These are phyloP conservation scores for Steinernema hermaphroditum DNA, from an alignment of 2,888 invertebrate genomes.

Conservation along the genomic window DNA sequence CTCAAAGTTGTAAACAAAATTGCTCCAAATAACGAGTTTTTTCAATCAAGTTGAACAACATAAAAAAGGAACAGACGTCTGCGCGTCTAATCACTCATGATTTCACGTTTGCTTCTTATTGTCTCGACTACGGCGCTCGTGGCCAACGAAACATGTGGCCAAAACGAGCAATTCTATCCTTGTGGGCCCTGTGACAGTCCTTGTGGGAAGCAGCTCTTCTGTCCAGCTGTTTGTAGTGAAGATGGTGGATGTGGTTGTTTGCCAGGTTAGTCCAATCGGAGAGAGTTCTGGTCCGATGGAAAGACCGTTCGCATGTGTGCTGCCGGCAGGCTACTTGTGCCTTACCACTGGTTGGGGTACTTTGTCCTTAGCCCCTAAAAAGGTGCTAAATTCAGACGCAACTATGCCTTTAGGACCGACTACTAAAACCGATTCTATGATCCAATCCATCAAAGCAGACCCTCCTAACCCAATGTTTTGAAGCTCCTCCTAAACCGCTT, in stretches of 20 bases:
- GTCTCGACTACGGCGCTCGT: not conserved
- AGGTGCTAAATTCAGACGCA: not conserved
- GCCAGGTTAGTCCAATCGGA: not conserved
- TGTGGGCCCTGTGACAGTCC: slow-evolving; percentile 8
- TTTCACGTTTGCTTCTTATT: not conserved
- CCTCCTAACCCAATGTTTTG: not conserved
- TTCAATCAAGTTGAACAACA: not conserved
- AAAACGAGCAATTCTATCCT: slow-evolving; percentile 3
- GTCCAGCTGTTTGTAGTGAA: too few species aligned
- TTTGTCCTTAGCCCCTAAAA: too few species aligned
- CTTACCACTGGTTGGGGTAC: too few species aligned
- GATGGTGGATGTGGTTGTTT: not conserved
- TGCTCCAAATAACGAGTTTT: not conserved
- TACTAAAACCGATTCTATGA: not conserved
- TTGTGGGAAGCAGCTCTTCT: not conserved
- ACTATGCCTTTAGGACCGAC: not conserved
- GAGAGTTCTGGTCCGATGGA: not conserved
- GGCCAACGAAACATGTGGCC: not conserved
- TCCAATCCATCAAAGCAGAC: not conserved
- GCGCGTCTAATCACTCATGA: not conserved
- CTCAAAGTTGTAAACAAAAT: not conserved
- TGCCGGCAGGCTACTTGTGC: too few species aligned
- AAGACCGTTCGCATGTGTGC: too few species aligned
- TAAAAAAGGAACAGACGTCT: too few species aligned
- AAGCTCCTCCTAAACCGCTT: too few species aligned